Conservation (phyloP, 1,140 invertebrate genomes). For the Aethina tumida region DNA sequence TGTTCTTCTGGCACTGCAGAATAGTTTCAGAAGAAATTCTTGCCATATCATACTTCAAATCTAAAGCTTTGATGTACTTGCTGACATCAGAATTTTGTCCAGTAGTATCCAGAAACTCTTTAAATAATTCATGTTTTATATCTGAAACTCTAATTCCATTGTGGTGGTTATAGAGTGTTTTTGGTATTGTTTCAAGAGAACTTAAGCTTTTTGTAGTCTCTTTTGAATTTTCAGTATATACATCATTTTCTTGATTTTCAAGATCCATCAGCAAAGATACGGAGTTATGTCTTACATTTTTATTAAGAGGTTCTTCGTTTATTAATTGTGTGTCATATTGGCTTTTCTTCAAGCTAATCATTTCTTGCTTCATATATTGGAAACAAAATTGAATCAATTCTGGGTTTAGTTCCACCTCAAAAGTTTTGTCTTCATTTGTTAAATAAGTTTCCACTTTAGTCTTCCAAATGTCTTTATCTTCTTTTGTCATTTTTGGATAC, state of each 20-base stretch:
- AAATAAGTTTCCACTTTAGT: slow-evolving; percentile 5
- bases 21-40: slow-evolving; percentile 16
- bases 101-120: slow-evolving; percentile 3
- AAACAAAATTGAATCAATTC: slow-evolving; percentile 13
- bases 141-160: background rate
- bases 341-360: slow-evolving; percentile 1
- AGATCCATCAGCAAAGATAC: background rate
- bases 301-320: background rate
- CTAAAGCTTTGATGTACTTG: slow-evolving; percentile 5
- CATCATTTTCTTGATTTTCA: background rate
- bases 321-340: too few relatives aligned
- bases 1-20: slow-evolving; percentile 22
- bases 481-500: background rate
- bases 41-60: slow-evolving; percentile 15
- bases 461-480: background rate
- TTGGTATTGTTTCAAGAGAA: slow-evolving; percentile 5
- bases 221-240: slow-evolving; percentile 3
- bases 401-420: slow-evolving; percentile 9
- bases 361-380: slow-evolving; percentile 2
- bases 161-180: background rate
- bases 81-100: slow-evolving; percentile 3
- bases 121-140: background rate
- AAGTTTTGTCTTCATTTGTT: too few relatives aligned
- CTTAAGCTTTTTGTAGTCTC: slow-evolving; percentile 3
- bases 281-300: slow-evolving; percentile 25